Evolutionary conservation across 2,797 vertebrate genomes (phyloP).

Genomic region (Okamejei kenojei): DNA sequence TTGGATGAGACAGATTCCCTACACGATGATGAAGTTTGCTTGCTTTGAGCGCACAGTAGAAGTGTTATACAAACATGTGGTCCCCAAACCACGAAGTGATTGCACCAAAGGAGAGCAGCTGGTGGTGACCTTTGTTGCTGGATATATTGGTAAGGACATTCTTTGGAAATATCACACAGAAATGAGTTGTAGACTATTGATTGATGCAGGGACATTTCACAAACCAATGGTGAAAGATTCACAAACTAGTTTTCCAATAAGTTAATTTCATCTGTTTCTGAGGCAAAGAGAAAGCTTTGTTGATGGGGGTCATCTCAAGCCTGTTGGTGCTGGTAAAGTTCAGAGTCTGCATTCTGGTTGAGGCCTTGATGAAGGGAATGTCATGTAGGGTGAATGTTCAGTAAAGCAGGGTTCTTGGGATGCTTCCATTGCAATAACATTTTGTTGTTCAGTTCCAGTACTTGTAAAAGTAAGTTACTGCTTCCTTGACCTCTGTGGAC

Average conservation of each 20-base stretch:
- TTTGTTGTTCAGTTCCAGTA: not conserved
- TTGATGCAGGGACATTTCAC: not conserved
- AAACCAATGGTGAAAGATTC: too few species aligned
- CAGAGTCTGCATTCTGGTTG: too few species aligned
- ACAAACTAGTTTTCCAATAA: too few species aligned
- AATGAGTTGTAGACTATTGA: not conserved
- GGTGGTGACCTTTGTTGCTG: slow-evolving; percentile 88
- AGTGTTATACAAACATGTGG: slow-evolving; percentile 81
- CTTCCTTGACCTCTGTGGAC: not conserved
- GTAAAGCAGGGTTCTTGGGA: not conserved
- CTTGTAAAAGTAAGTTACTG: not conserved
- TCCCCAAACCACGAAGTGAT: slow-evolving; percentile 89
- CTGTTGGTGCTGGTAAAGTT: too few species aligned
- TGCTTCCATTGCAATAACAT: not conserved
- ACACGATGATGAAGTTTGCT: slow-evolving; percentile 99
- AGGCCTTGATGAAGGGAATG: too few species aligned
- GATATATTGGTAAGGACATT: slow-evolving; percentile 83
- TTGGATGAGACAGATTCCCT: slow-evolving; percentile 99
- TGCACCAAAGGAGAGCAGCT: slow-evolving; percentile 85
- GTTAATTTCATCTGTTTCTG: too few species aligned
- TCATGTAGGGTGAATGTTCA: too few species aligned
- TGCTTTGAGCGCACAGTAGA: slow-evolving; percentile 98
- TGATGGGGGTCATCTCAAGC: too few species aligned
- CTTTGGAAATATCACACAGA: not conserved
- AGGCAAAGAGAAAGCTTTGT: too few species aligned